Base-by-base conservation (phyloP, 2,888 invertebrate genomes). In the Cybosia mesomella region DNA sequence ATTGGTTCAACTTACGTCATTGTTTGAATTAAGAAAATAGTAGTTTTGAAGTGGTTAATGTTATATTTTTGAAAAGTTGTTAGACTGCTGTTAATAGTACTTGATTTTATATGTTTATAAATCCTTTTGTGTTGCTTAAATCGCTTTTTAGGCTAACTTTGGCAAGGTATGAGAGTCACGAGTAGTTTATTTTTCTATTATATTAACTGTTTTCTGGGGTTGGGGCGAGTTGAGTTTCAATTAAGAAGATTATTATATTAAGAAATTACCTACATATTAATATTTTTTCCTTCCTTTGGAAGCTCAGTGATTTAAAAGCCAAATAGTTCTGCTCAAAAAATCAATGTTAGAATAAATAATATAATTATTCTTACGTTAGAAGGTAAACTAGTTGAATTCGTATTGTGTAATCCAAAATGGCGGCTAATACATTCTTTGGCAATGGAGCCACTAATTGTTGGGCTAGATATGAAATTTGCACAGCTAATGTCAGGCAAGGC, bases 381-480 rank as follows among this genome's bases (percentile, higher is more conserved):
- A 73, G 79, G 81, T 81, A 81, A 81, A 54, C 70, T 70, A 72
- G 73, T 74, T 68, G 70, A 73, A 81, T 78, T 74, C 67, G 62
- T 66, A 64, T 85, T 76, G 77, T 76, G 79, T 81, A 81, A 86
- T 71, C 43, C 75, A 83, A 84, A 70, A 82, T 82, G 83, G 77
- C 82, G 67, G 69, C 60, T 71, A 72, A 66, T 88, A 87, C 88
- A 90, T 88, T 87, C 85, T 86, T 89, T 89, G 89, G 89, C 89
- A 87, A 82, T 83, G 83, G 70, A 76, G 86, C 85, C 85, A 86
- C 80, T 82, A 86, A n/a, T 86, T 83, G 81, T 83, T 74, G 79
- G 78, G 77, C 77, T 80, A 82, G 79, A 75, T 74, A 73, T 80
- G 79, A 81, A 86, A 86, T 87, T 85, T 86, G 83, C 82, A 82